Evolutionary conservation across 2,888 invertebrate species (phyloP), one percentile per base, ranked within the genome.

Genomic region (Limnephilus lunatus): DNA sequence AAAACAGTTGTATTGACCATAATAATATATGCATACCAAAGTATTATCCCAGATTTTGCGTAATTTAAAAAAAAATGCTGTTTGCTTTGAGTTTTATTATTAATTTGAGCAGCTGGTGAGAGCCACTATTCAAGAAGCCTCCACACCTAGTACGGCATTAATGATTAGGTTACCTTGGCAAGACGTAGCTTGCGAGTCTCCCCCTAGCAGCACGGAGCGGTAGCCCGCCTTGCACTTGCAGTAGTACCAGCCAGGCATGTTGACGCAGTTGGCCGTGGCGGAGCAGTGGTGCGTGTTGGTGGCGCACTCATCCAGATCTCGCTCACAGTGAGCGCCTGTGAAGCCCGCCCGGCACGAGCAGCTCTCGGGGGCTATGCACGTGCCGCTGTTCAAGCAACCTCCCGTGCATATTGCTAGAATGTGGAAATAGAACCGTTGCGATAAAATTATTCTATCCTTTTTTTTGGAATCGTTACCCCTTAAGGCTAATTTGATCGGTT

Each of bases 161-260:
- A 48, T 48, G 48, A 48, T 48, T 48, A 48, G 25, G 68, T 87
- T 39, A 97, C 97, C 97, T 96, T 97, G 96, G 94, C 98, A 97
- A 94, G 96, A 96, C 94, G 95, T 97, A 95, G 96, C 96, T 94
- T 96, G 95, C 92, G 96, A 96, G 95, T 96, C 96, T 94, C 96
- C 96, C 94, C 96, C 96, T 94, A 96, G 95, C 86, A 96, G 95
- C 83, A 96, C 96, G 92, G 97, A 97, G 32, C 97, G 96, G 95
- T 97, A 98, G 7, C 98, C 98, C 92, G 97, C 96, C 94, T 97
- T 97, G 95, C 98, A 98, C 94, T 98, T 97, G 95, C 99, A 99
- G 95, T 98, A 98, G 96, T 98, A 98, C 97, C 98, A 98, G 94
- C 98, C 98, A 85, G 98, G 98, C 96, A 98, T 98, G 95, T 98